These are phyloP conservation scores for Poeciliopsis infans DNA, from an alignment of 2,797 vertebrate genomes.

Conservation along the genomic window DNA sequence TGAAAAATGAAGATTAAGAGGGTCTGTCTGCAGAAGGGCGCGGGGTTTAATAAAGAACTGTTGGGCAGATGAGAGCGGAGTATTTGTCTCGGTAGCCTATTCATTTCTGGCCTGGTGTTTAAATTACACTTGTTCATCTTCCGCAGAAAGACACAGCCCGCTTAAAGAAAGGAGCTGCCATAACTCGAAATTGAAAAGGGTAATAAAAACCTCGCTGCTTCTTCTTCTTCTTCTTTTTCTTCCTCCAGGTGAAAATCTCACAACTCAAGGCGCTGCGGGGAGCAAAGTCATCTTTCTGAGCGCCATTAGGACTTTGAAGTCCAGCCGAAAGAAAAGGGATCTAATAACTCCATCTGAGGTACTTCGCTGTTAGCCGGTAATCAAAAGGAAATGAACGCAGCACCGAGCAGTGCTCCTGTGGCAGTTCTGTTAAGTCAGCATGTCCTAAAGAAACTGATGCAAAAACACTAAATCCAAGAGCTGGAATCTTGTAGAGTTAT, in stretches of 20 bases:
- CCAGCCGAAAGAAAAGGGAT: conserved; percentile 21
- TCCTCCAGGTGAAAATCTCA: conserved; percentile 29
- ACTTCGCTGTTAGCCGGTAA: conserved; percentile 39
- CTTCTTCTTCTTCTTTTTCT: conserved; percentile 25
- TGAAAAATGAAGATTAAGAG: conserved; percentile 34
- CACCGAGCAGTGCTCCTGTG: conserved; percentile 6
- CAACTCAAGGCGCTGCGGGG: conserved; percentile 26
- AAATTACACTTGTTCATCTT: conserved; percentile 31
- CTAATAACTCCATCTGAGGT: conserved; percentile 47
- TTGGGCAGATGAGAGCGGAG: conserved; percentile 2
- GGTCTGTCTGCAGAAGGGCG: conserved; percentile 17
- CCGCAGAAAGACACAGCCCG: conserved; percentile 1
- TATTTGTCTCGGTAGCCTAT: conserved; percentile 18
- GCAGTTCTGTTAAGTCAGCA: conserved; percentile 12
- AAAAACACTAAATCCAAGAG: background rate
- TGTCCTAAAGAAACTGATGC: conserved; percentile 22
- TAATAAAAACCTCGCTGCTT: conserved; percentile 33
- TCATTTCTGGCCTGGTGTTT: conserved; percentile 27
- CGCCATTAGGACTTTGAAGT: conserved; percentile 37
- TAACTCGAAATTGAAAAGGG: conserved; percentile 32
- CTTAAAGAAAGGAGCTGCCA: conserved; percentile 22
- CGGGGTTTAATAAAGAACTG: conserved; percentile 36
- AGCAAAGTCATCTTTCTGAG: conserved; percentile 33
- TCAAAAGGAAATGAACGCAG: conserved; percentile 45
- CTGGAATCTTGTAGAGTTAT: background rate